Evolutionary conservation across 2,888 invertebrate species (phyloP), one percentile per base, ranked within the genome.

Genomic region (Thereva nobilitata): DNA sequence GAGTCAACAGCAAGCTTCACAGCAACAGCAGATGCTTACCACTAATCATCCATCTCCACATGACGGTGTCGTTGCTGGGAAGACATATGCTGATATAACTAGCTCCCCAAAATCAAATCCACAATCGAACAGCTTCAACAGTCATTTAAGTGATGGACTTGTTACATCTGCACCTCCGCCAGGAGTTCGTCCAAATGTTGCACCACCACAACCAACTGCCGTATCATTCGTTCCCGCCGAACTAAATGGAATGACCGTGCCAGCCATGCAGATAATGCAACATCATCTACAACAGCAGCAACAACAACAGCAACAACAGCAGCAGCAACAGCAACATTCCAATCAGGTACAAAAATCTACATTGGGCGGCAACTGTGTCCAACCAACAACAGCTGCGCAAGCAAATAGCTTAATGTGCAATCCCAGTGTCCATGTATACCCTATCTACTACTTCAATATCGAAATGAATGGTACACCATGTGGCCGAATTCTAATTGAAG

Each of bases 401-500:
- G 74, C 75, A 57, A 75, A 75, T 70, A 57, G 67, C 44, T 78
- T 86, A 1, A 80, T 86, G 4, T 82, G 84, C 38, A 85, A 84
- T 71, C 85, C 86, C 7, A 75, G 78, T 53, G 75, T 80, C 66
- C 85, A 84, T 73, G 82, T 86, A 55, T 88, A 87, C 76, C 90
- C 90, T 9, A 83, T 90, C 68, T 91, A 88, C 79, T 91, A 85
- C 77, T 90, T 91, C 78, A 89, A 90, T 77, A 85, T 91, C 73
- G 90, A 90, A 76, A 87, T 90, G 64, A 88, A 89, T 78, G 89
- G 89, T 6, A 80, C 85, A 35, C 85, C 86, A 1, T 83, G 86
- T 72, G 91, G 91, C 0, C 85, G 91, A 40, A 86, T 92, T 69
- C 86, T 92, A 49, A 88, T 92, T 71, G 91, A 91, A 78, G 90